phyloP scores from a whole-genome alignment of 2,888 invertebrate species.

The Cephus pygmeus region DNA sequence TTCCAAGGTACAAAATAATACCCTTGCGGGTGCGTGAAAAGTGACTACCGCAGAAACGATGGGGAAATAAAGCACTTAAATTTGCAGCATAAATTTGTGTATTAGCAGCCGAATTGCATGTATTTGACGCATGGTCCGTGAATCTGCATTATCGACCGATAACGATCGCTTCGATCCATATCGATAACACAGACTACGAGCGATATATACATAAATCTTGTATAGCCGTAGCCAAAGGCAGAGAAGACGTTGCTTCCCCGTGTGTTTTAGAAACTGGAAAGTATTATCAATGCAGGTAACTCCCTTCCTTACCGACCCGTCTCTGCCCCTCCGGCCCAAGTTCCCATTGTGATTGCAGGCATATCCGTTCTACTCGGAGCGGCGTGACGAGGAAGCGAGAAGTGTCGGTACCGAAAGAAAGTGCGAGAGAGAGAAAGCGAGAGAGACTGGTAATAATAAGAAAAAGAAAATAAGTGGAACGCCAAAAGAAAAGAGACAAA shows the following conservation, averaged over 20 bases:
- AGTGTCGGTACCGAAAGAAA: constrained; percentile 24
- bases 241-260: not conserved
- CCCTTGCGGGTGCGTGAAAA: too few species aligned
- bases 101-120: too few species aligned
- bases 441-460: not conserved
- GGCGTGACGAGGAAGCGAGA: constrained; percentile 13
- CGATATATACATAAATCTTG: not conserved
- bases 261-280: constrained; percentile 27
- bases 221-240: not conserved
- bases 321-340: not conserved
- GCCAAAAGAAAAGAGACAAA: not conserved
- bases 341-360: constrained; percentile 18
- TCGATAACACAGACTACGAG: too few species aligned
- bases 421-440: constrained; percentile 5
- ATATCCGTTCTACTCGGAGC: constrained; percentile 16
- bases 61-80: too few species aligned
- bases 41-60: too few species aligned
- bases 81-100: too few species aligned
- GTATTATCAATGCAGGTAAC: constrained; percentile 17
- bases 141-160: not conserved
- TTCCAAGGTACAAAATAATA: too few species aligned
- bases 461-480: not conserved
- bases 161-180: not conserved
- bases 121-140: not conserved
- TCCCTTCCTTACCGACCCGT: not conserved